Percentiles rank a stretch among this genome's conserved stretches.
Conservation (phyloP, 1,140 invertebrate genomes). For the Wiebesia pumilae region DNA sequence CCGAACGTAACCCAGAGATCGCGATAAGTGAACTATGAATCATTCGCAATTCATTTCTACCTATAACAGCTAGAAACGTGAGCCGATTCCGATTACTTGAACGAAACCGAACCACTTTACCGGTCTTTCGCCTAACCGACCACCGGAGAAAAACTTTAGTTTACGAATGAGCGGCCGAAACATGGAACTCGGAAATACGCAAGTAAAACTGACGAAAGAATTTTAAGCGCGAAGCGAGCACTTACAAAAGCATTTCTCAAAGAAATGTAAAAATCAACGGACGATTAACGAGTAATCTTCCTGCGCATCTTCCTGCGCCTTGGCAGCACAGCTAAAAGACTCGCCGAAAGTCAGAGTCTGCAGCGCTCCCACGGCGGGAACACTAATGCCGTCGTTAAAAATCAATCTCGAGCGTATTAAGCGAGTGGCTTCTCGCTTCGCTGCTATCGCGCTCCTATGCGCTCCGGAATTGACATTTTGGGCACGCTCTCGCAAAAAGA, state of each 20-base stretch:
- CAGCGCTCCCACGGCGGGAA: background rate
- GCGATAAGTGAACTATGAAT: background rate
- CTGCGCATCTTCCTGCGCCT: background rate
- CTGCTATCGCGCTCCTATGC: background rate
- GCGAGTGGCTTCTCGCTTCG: slow-evolving; percentile 17
- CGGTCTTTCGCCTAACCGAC: background rate
- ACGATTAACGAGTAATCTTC: background rate
- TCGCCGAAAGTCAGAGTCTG: background rate
- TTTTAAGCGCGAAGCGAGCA: background rate
- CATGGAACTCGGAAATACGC: background rate
- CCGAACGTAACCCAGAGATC: background rate
- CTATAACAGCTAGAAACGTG: no score
- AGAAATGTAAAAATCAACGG: background rate
- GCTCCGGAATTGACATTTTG: slow-evolving; percentile 66
- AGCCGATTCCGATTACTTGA: background rate
- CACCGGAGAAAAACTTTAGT: background rate
- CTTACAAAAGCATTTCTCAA: background rate
- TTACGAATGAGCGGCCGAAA: background rate
- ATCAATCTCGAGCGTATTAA: slow-evolving; percentile 45
- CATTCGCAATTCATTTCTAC: background rate
- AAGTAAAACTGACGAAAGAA: background rate
- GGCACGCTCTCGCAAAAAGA: slow-evolving; percentile 65
- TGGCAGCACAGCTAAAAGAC: background rate
- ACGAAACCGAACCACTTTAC: background rate
- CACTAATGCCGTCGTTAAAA: slow-evolving; percentile 50